phyloP scores from a whole-genome alignment of 2,113 vertebrate species.

The Anarrhichthys ocellatus region DNA sequence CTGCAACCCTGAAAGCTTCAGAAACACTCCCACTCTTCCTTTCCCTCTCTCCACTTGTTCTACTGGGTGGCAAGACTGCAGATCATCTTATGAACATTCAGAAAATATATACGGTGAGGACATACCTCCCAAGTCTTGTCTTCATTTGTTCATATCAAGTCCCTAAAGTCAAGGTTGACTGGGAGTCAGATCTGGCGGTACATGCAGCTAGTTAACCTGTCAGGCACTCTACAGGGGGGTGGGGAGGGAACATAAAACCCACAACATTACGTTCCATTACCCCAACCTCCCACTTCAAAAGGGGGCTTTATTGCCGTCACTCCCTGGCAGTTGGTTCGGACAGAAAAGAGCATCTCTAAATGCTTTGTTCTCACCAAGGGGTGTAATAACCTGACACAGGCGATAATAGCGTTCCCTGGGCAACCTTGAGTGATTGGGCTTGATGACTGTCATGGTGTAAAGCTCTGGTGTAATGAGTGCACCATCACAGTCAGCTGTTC shows the following conservation, averaged over 20 bases:
- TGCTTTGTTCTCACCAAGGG: conserved; percentile 69
- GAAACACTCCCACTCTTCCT: conserved; percentile 47
- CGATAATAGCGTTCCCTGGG: conserved; percentile 56
- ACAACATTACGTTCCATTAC: conserved; percentile 66
- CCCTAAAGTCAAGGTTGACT: conserved; percentile 43
- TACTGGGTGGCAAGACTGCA: conserved; percentile 38
- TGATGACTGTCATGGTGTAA: conserved; percentile 58
- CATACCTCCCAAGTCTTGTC: conserved; percentile 25
- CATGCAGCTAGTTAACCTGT: conserved; percentile 57
- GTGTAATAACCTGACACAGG: conserved; percentile 68
- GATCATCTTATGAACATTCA: conserved; percentile 70
- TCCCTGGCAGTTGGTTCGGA: conserved; percentile 52
- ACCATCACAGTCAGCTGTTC: conserved; percentile 47
- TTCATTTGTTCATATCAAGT: conserved; percentile 29
- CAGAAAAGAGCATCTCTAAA: conserved; percentile 55
- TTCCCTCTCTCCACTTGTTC: conserved; percentile 21
- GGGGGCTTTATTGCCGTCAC: conserved; percentile 42
- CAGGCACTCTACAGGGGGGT: conserved; percentile 31
- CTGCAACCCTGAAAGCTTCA: conserved; percentile 47
- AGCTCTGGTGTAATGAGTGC: conserved; percentile 55
- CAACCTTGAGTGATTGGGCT: conserved; percentile 61
- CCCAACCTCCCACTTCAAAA: conserved; percentile 64
- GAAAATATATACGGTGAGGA: conserved; percentile 49
- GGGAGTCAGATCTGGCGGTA: conserved; percentile 18
- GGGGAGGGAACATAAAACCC: conserved; percentile 58